Conservation (phyloP, 2,797 vertebrate genomes). For the Rhinichthys osculus region DNA sequence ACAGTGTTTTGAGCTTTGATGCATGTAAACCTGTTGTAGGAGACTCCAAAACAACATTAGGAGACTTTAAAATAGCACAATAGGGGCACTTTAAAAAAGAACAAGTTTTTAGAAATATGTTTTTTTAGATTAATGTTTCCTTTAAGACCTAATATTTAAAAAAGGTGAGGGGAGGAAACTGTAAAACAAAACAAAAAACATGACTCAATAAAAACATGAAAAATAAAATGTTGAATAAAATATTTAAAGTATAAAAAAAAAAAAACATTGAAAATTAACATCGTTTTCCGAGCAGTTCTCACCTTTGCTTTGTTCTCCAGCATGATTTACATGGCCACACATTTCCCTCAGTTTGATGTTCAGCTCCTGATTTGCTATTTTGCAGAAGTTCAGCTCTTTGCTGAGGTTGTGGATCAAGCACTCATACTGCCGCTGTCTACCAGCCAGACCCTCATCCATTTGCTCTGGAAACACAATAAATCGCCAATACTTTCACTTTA, state of each 20-base stretch:
- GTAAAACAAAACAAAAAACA: not conserved
- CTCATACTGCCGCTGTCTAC: slow-evolving; percentile 90
- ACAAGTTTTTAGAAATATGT: too few species aligned
- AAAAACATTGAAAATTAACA: not conserved
- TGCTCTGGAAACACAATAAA: slow-evolving; percentile 79
- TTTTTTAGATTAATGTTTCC: too few species aligned
- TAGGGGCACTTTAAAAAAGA: too few species aligned
- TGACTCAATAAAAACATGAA: not conserved
- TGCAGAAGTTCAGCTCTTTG: slow-evolving; percentile 87
- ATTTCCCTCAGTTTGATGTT: slow-evolving; percentile 81
- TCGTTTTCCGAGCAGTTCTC: slow-evolving; percentile 46
- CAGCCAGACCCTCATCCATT: slow-evolving; percentile 89
- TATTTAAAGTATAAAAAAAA: not conserved
- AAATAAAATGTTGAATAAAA: not conserved
- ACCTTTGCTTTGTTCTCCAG: slow-evolving; percentile 73
- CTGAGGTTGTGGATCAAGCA: slow-evolving; percentile 88
- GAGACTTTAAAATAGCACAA: too few species aligned
- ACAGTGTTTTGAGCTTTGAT: too few species aligned
- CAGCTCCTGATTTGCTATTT: slow-evolving; percentile 88
- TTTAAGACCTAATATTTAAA: not conserved
- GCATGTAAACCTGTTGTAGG: too few species aligned
- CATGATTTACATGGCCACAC: slow-evolving; percentile 65
- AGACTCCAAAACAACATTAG: too few species aligned
- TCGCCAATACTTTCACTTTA: not conserved
- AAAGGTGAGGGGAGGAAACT: not conserved